Evolutionary conservation across 2,888 invertebrate genomes (phyloP).

Genomic region (Phyllotreta cruciferae): DNA sequence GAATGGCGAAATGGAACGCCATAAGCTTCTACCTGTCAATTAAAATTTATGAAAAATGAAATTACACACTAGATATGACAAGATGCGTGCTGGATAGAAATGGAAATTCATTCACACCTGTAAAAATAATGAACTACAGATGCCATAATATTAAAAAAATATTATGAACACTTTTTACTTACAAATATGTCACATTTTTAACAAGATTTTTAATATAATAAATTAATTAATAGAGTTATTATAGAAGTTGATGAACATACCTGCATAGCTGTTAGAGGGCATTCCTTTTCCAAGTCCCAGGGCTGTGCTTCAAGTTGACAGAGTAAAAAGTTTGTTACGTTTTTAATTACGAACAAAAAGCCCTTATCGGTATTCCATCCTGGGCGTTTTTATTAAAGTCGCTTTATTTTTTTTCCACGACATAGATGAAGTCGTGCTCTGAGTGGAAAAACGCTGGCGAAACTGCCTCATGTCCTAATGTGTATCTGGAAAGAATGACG

Average conservation of each 20-base stretch:
- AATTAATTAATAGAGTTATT: no score
- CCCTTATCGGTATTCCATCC: constrained; percentile 13
- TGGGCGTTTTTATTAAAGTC: constrained; percentile 14
- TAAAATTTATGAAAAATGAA: neutral
- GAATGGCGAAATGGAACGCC: no score
- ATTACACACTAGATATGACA: neutral
- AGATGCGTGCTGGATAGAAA: neutral
- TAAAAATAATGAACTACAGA: no score
- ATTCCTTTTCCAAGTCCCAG: constrained; percentile 35
- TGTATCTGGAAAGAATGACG: neutral
- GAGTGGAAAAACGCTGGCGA: neutral
- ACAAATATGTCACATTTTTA: no score
- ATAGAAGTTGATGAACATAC: constrained; percentile 32
- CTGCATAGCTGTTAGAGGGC: constrained; percentile 47
- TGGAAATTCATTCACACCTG: no score
- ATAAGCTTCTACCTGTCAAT: neutral
- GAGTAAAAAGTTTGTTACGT: constrained; percentile 9
- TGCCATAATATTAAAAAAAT: no score
- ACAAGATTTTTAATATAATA: no score
- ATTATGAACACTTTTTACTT: no score
- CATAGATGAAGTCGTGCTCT: constrained; percentile 6
- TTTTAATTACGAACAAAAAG: constrained; percentile 16
- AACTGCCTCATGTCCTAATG: neutral
- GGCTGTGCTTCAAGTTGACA: neutral
- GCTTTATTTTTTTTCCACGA: constrained; percentile 11